Percentiles rank a stretch among this genome's conserved stretches.
Conservation (phyloP, 2,888 invertebrate genomes). For the Ichneumoninae sp. region DNA sequence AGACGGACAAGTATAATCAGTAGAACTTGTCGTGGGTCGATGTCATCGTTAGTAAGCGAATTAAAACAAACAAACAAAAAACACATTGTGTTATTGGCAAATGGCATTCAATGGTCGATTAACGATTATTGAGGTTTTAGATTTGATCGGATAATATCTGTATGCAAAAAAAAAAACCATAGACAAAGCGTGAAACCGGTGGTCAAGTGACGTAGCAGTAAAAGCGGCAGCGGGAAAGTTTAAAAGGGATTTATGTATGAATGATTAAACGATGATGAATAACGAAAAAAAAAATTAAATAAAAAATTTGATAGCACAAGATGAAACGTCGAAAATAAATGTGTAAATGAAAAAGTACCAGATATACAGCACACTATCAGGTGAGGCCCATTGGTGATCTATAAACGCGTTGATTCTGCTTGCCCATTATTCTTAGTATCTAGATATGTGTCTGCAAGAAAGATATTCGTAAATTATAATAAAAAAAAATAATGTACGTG, state of each 20-base stretch:
- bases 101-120: slow-evolving; percentile 17
- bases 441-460: slow-evolving; percentile 83
- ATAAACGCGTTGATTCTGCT: slow-evolving; percentile 84
- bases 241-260: slow-evolving; percentile 22
- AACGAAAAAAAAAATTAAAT: slow-evolving; percentile 23
- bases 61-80: background rate
- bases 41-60: background rate
- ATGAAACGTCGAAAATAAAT: slow-evolving; percentile 81
- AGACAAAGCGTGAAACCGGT: slow-evolving; percentile 38
- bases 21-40: slow-evolving; percentile 10
- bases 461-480: slow-evolving; percentile 73
- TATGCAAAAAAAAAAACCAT: slow-evolving; percentile 13
- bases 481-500: slow-evolving; percentile 43
- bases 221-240: slow-evolving; percentile 31
- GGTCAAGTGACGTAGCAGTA: slow-evolving; percentile 15
- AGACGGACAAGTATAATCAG: slow-evolving; percentile 4
- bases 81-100: background rate
- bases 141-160: background rate
- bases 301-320: slow-evolving; percentile 37
- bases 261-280: slow-evolving; percentile 31
- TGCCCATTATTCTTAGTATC: slow-evolving; percentile 84
- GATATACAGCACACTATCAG: slow-evolving; percentile 82
- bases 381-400: slow-evolving; percentile 81
- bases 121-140: background rate
- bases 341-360: slow-evolving; percentile 79